A percentile compares a stretch with the other conserved stretches of the same genome.
Evolutionary conservation across 1,140 invertebrate genomes (phyloP).

Genomic region (Amphibalanus amphitrite): DNA sequence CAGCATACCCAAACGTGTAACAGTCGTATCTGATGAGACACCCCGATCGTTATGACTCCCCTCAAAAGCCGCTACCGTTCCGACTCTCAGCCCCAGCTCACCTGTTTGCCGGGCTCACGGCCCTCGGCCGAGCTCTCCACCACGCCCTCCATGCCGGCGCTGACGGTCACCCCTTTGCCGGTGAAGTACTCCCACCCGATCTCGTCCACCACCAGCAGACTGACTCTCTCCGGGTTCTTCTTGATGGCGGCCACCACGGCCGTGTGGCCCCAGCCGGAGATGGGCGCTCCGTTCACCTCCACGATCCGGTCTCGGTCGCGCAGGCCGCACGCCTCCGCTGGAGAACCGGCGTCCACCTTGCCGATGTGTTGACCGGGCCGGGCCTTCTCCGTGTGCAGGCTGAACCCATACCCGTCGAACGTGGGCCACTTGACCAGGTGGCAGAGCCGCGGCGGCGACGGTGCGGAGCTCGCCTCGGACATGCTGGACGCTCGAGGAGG

Average conservation of each 20-base stretch:
- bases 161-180: constrained; percentile 43
- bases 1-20: no score
- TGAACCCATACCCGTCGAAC: constrained; percentile 97
- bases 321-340: constrained; percentile 74
- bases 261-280: constrained; percentile 83
- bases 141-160: no score
- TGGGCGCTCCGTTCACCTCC: constrained; percentile 82
- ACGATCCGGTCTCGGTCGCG: constrained; percentile 80
- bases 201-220: constrained; percentile 67
- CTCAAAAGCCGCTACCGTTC: no score
- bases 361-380: constrained; percentile 92
- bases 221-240: constrained; percentile 62
- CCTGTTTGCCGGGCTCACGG: no score
- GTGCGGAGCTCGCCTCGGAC: background rate
- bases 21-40: no score
- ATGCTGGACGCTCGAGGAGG: no score
- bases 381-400: constrained; percentile 91
- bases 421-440: constrained; percentile 68
- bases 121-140: no score
- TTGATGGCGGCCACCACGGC: constrained; percentile 81
- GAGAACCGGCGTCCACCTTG: constrained; percentile 84
- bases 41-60: no score
- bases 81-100: no score
- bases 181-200: constrained; percentile 57
- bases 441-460: constrained; percentile 42